Conservation (phyloP, 2,113 vertebrate species). For the Poeciliopsis prolifica region DNA sequence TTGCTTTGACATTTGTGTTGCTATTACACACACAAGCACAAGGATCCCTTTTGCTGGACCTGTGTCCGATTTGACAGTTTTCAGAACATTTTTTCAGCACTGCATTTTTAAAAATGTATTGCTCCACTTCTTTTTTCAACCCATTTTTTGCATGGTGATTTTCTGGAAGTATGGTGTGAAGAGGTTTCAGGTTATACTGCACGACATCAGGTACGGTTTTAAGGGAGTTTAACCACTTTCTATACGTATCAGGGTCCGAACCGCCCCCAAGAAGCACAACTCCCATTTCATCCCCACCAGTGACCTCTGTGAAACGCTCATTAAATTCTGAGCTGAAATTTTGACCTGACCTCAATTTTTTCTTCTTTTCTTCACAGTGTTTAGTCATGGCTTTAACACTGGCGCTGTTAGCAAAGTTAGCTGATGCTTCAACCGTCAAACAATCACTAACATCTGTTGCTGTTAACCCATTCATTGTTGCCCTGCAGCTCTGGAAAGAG, state of each 20-base stretch:
- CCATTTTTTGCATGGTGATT: conserved; percentile 30
- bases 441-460: conserved; percentile 60
- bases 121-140: conserved; percentile 72
- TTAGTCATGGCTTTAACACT: neutral
- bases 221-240: conserved; percentile 45
- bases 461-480: conserved; percentile 44
- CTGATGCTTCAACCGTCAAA: conserved; percentile 63
- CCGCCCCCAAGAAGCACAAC: conserved; percentile 39
- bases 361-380: conserved; percentile 21
- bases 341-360: neutral
- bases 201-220: conserved; percentile 63
- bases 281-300: conserved; percentile 32
- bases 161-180: conserved; percentile 64
- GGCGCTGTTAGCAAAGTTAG: neutral
- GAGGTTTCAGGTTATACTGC: conserved; percentile 70
- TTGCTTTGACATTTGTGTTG: conserved; percentile 28
- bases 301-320: conserved; percentile 48
- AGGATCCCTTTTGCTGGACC: conserved; percentile 36
- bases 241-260: conserved; percentile 14
- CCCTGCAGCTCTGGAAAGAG: conserved; percentile 57
- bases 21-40: conserved; percentile 78
- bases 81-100: conserved; percentile 71
- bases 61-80: conserved; percentile 53
- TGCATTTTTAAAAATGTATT: conserved; percentile 71
- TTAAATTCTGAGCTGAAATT: conserved; percentile 58